Base-by-base conservation (phyloP, 2,888 invertebrate genomes). In the Euzetes globulus region DNA sequence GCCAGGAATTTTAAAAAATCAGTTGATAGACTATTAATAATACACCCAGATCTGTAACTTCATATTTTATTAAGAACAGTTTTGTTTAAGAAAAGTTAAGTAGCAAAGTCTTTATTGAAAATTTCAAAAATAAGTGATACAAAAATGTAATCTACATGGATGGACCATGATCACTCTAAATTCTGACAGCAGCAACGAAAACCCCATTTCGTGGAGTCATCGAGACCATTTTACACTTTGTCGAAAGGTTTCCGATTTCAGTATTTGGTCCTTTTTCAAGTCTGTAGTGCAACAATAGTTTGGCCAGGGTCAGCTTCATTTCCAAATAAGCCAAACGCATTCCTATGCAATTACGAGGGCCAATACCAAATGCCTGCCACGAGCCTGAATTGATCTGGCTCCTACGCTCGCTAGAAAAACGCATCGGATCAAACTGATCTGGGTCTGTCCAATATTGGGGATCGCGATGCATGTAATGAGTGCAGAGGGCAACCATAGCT, bases 381-480 rank as follows among this genome's bases (percentile, higher is more conserved):
- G 78, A 55, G 29, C 71, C 65, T 7, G 65, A 71, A 45, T 75
- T 37, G 5, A 50, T n/a, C 11, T 73, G 50, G 50, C 22, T 25
- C 5, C 17, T 25, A n/a, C 47, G 37, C 0, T 45, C 27, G 4
- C 72, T 22, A 11, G 75, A 71, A 37, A 79, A 80, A 52, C 80
- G 76, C 0, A 79, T 77, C 0, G 80, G 80, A 63, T 79, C 77
- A 58, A 80, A 80, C 19, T 74, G 73, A 60, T 78, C 77, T 9
- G 79, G 79, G 17, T 79, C 78, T 7, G 78, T 78, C 79, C 80
- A 80, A 9, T 77, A 58, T 5, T 78, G 65, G 0, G 78, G 78
- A 72, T 80, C 78, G 52, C 78, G 78, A 71, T 80, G 80, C 11
- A 80, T 76, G 29, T 78, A 75, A 78, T 79, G 78, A 9, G 78